These are phyloP conservation scores for Polyodon spathula DNA, from an alignment of 2,113 vertebrate species.

Conservation along the genomic window DNA sequence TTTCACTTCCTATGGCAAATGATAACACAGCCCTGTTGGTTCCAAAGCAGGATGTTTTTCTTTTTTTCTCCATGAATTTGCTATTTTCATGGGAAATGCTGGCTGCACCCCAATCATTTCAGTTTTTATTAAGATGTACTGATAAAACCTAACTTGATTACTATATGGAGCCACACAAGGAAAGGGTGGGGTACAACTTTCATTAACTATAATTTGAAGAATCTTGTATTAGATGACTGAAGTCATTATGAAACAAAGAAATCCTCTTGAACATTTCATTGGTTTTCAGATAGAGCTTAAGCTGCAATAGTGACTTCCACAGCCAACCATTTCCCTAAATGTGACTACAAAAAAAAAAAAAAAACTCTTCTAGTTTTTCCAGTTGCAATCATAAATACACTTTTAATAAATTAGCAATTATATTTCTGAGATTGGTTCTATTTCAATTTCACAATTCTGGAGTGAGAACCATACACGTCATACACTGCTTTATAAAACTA, in stretches of 20 bases:
- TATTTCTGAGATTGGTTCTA: too few species aligned
- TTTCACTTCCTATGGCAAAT: slow-evolving; percentile 31
- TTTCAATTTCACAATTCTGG: too few species aligned
- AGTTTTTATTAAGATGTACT: slow-evolving; percentile 45
- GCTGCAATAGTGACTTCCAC: too few species aligned
- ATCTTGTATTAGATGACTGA: slow-evolving; percentile 31
- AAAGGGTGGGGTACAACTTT: slow-evolving; percentile 39
- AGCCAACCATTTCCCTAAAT: too few species aligned
- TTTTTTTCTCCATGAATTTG: slow-evolving; percentile 13
- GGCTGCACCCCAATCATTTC: slow-evolving; percentile 45
- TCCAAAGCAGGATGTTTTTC: slow-evolving; percentile 43
- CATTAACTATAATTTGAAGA: slow-evolving; percentile 42
- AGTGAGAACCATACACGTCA: too few species aligned
- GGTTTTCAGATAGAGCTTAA: not conserved
- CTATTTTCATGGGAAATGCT: slow-evolving; percentile 36
- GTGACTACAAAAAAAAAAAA: too few species aligned
- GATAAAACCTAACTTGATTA: slow-evolving; percentile 49
- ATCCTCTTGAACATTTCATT: not conserved
- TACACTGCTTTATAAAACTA: too few species aligned
- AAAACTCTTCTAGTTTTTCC: too few species aligned
- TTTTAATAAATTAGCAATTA: too few species aligned
- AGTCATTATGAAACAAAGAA: slow-evolving; percentile 2
- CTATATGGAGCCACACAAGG: slow-evolving; percentile 35
- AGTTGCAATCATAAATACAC: too few species aligned
- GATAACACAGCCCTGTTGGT: slow-evolving; percentile 21